phyloP scores from a whole-genome alignment of 2,888 invertebrate species.

The Xylocampa areola region DNA sequence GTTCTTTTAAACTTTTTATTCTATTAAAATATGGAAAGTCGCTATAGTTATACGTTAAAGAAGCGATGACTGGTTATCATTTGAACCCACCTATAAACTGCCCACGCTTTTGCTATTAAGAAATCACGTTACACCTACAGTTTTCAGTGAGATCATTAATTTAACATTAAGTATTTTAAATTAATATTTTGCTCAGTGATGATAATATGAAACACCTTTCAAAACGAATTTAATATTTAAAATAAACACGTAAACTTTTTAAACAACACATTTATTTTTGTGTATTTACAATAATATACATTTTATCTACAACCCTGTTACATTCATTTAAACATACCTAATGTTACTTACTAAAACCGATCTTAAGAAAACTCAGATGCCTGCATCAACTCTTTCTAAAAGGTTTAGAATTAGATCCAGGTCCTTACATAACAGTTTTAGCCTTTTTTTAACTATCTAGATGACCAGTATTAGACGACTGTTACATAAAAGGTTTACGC shows the following conservation, averaged over 20 bases:
- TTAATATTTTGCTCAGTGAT: background rate
- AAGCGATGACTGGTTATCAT: slow-evolving; percentile 8
- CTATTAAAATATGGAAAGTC: slow-evolving; percentile 6
- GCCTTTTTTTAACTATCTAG: too few species aligned
- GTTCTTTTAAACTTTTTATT: slow-evolving; percentile 7
- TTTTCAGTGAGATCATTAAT: slow-evolving; percentile 17
- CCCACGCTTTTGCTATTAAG: slow-evolving; percentile 18
- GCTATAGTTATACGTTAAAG: slow-evolving; percentile 1
- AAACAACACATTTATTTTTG: slow-evolving; percentile 77
- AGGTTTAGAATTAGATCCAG: too few species aligned
- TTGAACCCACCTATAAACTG: slow-evolving; percentile 1
- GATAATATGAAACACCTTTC: slow-evolving; percentile 9
- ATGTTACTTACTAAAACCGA: slow-evolving; percentile 39
- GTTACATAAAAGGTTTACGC: too few species aligned
- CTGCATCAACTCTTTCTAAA: too few species aligned
- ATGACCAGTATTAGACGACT: too few species aligned
- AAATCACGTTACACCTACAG: slow-evolving; percentile 7
- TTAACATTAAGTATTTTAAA: slow-evolving; percentile 2
- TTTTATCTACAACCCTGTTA: slow-evolving; percentile 80
- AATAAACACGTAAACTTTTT: slow-evolving; percentile 52
- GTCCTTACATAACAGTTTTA: too few species aligned
- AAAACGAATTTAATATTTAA: slow-evolving; percentile 19
- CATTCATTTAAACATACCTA: slow-evolving; percentile 49
- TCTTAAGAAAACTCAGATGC: slow-evolving; percentile 16
- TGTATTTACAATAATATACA: slow-evolving; percentile 71